Percentiles rank a stretch among this genome's conserved stretches.
phyloP scores from a whole-genome alignment of 2,797 vertebrate genomes.

The Coracias cyanogaster region DNA sequence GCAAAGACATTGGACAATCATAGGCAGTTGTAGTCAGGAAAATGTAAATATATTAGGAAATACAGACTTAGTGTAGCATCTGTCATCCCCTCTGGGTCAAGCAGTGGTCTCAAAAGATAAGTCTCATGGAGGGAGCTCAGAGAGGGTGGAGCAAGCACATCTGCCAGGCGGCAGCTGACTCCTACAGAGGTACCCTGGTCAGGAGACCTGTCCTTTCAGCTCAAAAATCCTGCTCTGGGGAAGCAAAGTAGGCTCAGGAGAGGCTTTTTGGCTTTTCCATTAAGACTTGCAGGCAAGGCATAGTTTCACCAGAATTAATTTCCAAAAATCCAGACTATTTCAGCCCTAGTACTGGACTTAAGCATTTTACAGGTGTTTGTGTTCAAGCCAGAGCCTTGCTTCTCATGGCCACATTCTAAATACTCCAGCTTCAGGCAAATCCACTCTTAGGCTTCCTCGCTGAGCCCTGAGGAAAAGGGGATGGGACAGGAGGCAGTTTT shows the following conservation, averaged over 20 bases:
- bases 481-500: neutral
- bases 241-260: neutral
- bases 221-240: neutral
- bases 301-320: neutral
- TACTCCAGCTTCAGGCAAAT: neutral
- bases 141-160: neutral
- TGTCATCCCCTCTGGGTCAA: neutral
- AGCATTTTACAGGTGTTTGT: neutral
- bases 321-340: neutral
- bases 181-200: neutral
- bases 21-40: neutral
- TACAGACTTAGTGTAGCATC: neutral
- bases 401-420: neutral
- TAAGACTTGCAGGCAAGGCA: neutral
- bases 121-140: neutral
- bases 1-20: neutral
- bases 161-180: neutral
- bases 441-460: rapidly evolving
- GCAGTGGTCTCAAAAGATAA: rapidly evolving
- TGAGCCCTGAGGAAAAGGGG: neutral
- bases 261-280: neutral
- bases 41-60: neutral
- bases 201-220: neutral
- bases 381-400: neutral
- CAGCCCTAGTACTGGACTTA: neutral